A percentile compares a stretch with the other conserved stretches of the same genome.
phyloP scores from a whole-genome alignment of 2,797 vertebrate genomes.

The Pangasius djambal region DNA sequence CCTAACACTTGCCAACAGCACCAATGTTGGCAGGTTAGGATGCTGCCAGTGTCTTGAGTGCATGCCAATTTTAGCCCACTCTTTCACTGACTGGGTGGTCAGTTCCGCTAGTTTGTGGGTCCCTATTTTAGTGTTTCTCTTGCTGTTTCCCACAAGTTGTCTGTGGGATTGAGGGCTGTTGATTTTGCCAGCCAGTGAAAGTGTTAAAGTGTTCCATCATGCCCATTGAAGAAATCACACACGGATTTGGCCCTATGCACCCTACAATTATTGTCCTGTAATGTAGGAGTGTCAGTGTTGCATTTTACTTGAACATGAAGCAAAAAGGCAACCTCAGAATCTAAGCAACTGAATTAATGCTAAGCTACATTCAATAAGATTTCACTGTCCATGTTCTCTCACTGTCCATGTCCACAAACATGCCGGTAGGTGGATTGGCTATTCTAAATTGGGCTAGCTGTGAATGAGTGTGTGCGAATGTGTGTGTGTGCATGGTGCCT shows the following conservation, averaged over 20 bases:
- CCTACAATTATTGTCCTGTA: background rate
- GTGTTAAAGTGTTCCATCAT: background rate
- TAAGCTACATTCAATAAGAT: background rate
- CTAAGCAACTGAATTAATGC: background rate
- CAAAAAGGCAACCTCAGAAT: background rate
- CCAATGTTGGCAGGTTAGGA: background rate
- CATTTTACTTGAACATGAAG: background rate
- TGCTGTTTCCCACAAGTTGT: background rate
- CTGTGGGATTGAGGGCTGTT: no score
- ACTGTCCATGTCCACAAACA: background rate
- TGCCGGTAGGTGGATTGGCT: background rate
- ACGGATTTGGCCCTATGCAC: background rate
- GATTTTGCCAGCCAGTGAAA: no score
- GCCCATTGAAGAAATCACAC: no score
- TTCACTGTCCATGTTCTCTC: background rate
- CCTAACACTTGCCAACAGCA: background rate
- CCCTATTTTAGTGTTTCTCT: background rate
- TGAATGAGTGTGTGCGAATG: background rate
- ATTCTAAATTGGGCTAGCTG: background rate
- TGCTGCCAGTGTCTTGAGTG: background rate
- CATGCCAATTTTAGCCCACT: background rate
- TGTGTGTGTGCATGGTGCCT: background rate
- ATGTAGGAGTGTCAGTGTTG: background rate
- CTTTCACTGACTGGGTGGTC: background rate
- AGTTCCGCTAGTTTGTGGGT: background rate